These are phyloP conservation scores for Drosophila navojoa DNA, from an alignment of 1,140 invertebrate genomes.

Conservation along the genomic window DNA sequence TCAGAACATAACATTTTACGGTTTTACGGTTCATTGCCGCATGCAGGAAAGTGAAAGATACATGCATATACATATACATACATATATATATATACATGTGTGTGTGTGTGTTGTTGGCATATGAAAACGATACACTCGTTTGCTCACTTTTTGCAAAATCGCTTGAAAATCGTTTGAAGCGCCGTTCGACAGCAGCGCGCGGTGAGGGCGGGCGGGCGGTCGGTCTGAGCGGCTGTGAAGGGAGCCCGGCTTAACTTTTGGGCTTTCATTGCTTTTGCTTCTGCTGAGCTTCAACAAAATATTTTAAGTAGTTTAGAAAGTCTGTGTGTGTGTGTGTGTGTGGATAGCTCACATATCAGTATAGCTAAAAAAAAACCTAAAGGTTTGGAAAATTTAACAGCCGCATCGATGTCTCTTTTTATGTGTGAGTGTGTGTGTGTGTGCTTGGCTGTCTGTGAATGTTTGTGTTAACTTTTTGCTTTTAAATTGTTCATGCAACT, in stretches of 20 bases:
- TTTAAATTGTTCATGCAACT: conserved; percentile 39
- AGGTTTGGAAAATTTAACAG: conserved; percentile 32
- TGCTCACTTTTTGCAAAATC: conserved; percentile 54
- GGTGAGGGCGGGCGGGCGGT: no score
- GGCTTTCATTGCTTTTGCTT: conserved; percentile 65
- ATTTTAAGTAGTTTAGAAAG: conserved; percentile 79
- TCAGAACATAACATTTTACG: conserved; percentile 81
- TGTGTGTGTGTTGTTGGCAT: conserved; percentile 32
- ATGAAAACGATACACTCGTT: conserved; percentile 66
- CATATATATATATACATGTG: neutral
- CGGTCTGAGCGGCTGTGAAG: neutral
- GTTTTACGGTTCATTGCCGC: conserved; percentile 80
- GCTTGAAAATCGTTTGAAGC: conserved; percentile 64
- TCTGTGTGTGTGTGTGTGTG: conserved; percentile 37
- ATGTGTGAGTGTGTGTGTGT: conserved; percentile 13
- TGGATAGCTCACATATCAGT: conserved; percentile 63
- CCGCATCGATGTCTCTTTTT: conserved; percentile 6
- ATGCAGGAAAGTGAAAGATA: conserved; percentile 81
- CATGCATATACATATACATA: conserved; percentile 46
- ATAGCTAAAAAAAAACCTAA: conserved; percentile 27
- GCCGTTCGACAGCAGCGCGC: conserved; percentile 11
- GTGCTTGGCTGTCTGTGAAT: neutral
- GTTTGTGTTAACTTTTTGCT: conserved; percentile 14
- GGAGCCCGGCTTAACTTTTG: conserved; percentile 55
- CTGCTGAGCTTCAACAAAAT: conserved; percentile 73